These are phyloP conservation scores for Agrypnus murinus DNA, from an alignment of 2,888 invertebrate species.

Conservation along the genomic window DNA sequence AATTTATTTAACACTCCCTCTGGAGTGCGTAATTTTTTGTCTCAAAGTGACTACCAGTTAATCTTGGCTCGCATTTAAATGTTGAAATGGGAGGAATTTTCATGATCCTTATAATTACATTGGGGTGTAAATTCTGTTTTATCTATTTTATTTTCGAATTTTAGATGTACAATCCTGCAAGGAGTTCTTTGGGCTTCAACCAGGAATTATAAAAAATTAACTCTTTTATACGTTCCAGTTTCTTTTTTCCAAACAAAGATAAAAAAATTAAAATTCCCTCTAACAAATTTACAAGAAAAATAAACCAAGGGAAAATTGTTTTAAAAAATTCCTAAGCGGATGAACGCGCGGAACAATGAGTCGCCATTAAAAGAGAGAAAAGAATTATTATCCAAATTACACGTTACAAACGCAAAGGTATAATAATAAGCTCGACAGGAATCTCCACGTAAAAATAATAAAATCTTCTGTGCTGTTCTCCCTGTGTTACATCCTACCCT, in stretches of 20 bases:
- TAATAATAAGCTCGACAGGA: constrained; percentile 17
- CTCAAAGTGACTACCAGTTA: constrained; percentile 25
- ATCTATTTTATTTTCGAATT: too few species aligned
- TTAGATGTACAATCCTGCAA: too few species aligned
- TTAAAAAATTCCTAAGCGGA: constrained; percentile 18
- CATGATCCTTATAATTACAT: constrained; percentile 15
- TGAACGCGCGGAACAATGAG: background rate
- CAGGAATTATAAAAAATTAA: too few species aligned
- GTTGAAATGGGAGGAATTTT: constrained; percentile 3
- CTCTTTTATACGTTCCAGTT: too few species aligned
- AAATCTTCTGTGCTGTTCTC: constrained; percentile 25
- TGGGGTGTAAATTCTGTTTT: too few species aligned
- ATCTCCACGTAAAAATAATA: constrained; percentile 29
- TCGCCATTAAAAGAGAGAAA: constrained; percentile 11
- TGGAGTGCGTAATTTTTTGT: constrained; percentile 29
- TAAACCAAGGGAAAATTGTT: constrained; percentile 18
- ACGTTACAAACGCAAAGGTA: background rate
- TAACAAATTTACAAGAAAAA: background rate
- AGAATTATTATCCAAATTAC: constrained; percentile 26
- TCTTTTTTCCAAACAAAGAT: background rate
- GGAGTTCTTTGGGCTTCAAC: too few species aligned
- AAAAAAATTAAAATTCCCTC: constrained; percentile 1
- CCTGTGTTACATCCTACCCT: constrained; percentile 1
- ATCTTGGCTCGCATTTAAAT: constrained; percentile 22
- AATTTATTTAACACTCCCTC: constrained; percentile 35